A percentile compares a stretch with the other conserved stretches of the same genome.
phyloP scores from a whole-genome alignment of 2,888 invertebrate genomes.

The Selenia dentaria region DNA sequence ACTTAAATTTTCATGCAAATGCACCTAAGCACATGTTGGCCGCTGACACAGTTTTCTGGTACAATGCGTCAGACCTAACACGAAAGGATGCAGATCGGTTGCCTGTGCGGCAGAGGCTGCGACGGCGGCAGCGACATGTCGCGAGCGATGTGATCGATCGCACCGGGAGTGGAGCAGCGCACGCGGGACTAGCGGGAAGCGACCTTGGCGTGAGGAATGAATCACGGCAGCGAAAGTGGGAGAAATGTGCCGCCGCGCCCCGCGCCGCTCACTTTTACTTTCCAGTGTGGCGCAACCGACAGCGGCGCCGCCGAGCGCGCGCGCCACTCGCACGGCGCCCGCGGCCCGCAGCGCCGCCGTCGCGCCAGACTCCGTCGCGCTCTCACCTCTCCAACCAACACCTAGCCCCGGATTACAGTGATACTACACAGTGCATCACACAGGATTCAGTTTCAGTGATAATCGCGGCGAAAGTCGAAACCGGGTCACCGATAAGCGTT shows the following conservation, averaged over 20 bases:
- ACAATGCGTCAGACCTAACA: too few relatives aligned
- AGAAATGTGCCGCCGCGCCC: conserved; percentile 79
- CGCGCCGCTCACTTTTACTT: conserved; percentile 83
- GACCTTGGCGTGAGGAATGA: conserved; percentile 76
- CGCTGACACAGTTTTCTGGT: too few relatives aligned
- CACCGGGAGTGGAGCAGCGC: conserved; percentile 40
- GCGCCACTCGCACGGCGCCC: conserved; percentile 83
- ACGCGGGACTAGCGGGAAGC: conserved; percentile 71
- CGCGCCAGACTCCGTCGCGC: conserved; percentile 65
- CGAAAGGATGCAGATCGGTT: too few relatives aligned
- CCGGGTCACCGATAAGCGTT: conserved; percentile 75
- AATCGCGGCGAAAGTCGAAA: conserved; percentile 72
- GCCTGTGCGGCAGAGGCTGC: not conserved
- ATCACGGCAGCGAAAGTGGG: conserved; percentile 83
- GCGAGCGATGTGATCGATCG: conserved; percentile 33
- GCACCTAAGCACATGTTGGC: too few relatives aligned
- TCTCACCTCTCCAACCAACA: conserved; percentile 43
- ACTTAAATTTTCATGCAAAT: too few relatives aligned
- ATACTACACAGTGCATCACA: conserved; percentile 66
- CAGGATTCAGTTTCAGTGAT: conserved; percentile 76
- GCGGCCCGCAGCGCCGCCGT: conserved; percentile 83
- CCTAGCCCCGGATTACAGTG: conserved; percentile 81
- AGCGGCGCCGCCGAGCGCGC: conserved; percentile 69
- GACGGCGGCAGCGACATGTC: conserved; percentile 25
- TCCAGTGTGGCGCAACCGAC: conserved; percentile 81